phyloP scores from a whole-genome alignment of 2,888 invertebrate species.

The Spicauda simplicius region DNA sequence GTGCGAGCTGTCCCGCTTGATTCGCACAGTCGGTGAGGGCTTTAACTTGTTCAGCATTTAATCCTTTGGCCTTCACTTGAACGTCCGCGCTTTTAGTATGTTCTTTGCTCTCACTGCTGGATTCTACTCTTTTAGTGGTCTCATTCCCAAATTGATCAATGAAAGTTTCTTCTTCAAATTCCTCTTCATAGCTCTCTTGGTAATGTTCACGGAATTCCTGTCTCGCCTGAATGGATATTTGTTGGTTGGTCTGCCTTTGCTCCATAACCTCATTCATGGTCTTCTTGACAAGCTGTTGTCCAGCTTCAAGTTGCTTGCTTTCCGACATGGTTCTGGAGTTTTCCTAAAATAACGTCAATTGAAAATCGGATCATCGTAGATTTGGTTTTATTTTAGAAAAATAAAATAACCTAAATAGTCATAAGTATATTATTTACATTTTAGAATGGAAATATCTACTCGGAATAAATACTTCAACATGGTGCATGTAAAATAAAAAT shows the following conservation, averaged over 20 bases:
- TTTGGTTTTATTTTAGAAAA: neutral
- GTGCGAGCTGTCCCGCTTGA: conserved; percentile 78
- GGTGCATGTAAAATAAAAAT: conserved; percentile 60
- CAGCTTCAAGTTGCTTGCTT: conserved; percentile 70
- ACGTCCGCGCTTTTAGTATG: conserved; percentile 80
- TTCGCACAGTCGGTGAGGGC: conserved; percentile 80
- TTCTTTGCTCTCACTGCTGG: conserved; percentile 80
- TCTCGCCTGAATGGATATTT: conserved; percentile 75
- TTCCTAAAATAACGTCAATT: conserved; percentile 31
- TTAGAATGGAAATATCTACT: conserved; percentile 5
- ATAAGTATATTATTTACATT: no score
- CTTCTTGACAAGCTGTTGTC: conserved; percentile 77
- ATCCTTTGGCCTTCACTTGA: conserved; percentile 75
- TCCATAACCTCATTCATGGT: conserved; percentile 78
- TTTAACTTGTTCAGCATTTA: conserved; percentile 76
- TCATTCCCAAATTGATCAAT: conserved; percentile 75
- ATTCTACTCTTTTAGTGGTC: conserved; percentile 75
- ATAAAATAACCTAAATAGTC: no score
- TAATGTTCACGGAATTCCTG: conserved; percentile 80
- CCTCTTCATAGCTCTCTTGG: conserved; percentile 79
- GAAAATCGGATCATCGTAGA: conserved; percentile 4
- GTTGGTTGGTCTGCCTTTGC: conserved; percentile 71
- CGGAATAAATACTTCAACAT: conserved; percentile 52
- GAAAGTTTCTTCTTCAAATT: conserved; percentile 79
- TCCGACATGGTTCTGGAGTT: conserved; percentile 68